Evolutionary conservation across 2,113 vertebrate genomes (phyloP).

Genomic region (Oriolus oriolus): DNA sequence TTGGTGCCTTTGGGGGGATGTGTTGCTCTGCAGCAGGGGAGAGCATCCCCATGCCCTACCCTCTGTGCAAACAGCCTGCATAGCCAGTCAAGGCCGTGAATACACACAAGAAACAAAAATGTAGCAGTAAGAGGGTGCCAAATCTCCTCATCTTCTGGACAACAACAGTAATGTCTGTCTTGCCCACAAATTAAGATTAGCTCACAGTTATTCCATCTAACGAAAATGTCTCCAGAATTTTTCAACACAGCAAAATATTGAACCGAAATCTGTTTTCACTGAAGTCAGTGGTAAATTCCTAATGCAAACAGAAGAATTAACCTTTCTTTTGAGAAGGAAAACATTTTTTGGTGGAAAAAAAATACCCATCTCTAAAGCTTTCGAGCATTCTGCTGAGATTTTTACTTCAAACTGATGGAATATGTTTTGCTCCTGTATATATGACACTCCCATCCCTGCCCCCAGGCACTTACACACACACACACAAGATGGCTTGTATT

Average conservation of each 20-base stretch:
- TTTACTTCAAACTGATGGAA: background rate
- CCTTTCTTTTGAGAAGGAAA: background rate
- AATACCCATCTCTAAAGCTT: background rate
- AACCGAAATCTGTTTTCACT: background rate
- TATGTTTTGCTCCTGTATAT: background rate
- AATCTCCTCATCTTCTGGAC: background rate
- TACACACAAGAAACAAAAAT: background rate
- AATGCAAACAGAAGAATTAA: background rate
- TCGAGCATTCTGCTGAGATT: background rate
- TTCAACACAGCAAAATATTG: background rate
- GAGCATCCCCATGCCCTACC: background rate
- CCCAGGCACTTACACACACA: background rate
- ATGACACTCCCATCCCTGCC: rapidly evolving
- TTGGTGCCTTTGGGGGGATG: background rate
- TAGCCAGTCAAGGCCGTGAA: background rate
- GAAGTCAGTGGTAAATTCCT: background rate
- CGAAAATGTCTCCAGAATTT: background rate
- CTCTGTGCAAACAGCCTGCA: background rate
- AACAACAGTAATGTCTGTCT: background rate
- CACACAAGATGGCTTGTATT: background rate
- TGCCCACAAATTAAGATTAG: background rate
- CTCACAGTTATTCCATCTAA: background rate
- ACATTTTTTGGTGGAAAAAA: background rate
- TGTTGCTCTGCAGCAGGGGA: background rate
- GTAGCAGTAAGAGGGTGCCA: background rate